Base-by-base conservation (phyloP, 2,797 vertebrate species). In the Micromesistius poutassou region DNA sequence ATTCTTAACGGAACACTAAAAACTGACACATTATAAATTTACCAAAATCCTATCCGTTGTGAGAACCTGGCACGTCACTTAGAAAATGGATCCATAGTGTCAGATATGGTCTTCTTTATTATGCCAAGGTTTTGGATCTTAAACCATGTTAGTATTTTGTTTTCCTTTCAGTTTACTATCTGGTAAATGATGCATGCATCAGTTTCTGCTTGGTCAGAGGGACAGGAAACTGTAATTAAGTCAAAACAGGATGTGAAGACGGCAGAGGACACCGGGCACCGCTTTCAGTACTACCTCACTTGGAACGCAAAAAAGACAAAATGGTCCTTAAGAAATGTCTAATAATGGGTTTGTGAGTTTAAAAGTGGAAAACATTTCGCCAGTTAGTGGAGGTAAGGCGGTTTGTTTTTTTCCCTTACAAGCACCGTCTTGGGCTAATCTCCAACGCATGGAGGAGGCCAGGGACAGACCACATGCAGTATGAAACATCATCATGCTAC, bases 221-320 rank as follows among this genome's bases (percentile, higher is more conserved):
- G 83, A 89, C 90, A 90, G 92, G 91, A 93, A 93, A 85, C 83
- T 80, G 82, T 79, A 86, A 82, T 91, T 82, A 42, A 87, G 88
- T 86, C 77, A 80, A 89, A 90, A 84, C 86, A 91, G 90, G 91
- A 93, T 92, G 89, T 89, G 85, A 86, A 92, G 88, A 87, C 85
- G 90, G 89, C 90, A 88, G 89, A 85, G 89, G 81, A 82, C 72
- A 35, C 76, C 88, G 86, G 87, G 90, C 85, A 81, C 70, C n/a
- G 71, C 50, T 83, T 81, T 87, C 84, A 84, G 36, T 42, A 35
- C 71, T 68, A 25, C 72, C 75, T 81, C 72, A 72, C 40, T 30
- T 35, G 78, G 30, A 78, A 77, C 46, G 55, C 72, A 73, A 38
- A n/a, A 66, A 22, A 73, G 7, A 35, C 33, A 19, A 19, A 35